Percentiles rank a stretch among this genome's conserved stretches.
Evolutionary conservation across 2,113 vertebrate genomes (phyloP).

Genomic region (Chascanopsetta lugubris): DNA sequence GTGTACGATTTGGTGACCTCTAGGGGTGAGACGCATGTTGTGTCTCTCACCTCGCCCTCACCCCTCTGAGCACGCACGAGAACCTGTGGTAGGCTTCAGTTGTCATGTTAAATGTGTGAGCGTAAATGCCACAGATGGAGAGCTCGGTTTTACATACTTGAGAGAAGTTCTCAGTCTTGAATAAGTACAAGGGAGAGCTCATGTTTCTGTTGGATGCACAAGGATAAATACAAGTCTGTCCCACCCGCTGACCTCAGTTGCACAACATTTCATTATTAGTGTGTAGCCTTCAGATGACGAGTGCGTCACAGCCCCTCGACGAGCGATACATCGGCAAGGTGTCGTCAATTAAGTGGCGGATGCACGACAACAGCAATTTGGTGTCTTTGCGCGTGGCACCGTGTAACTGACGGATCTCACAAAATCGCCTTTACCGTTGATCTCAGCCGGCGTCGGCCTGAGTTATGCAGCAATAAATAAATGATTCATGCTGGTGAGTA

Average conservation of each 20-base stretch:
- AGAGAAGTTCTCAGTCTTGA: too few species aligned
- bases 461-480: slow-evolving; percentile 64
- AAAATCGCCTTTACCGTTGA: slow-evolving; percentile 37
- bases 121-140: too few species aligned
- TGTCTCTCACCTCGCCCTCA: too few species aligned
- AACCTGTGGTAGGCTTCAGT: too few species aligned
- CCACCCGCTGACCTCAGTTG: background rate
- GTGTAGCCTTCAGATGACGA: slow-evolving; percentile 22
- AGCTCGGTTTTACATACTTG: too few species aligned
- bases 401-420: slow-evolving; percentile 56
- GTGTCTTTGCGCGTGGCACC: slow-evolving; percentile 33
- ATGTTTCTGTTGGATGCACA: too few species aligned
- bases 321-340: background rate
- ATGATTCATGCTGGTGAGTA: slow-evolving; percentile 47
- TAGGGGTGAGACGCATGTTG: too few species aligned
- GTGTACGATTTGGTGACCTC: too few species aligned
- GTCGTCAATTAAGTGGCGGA: slow-evolving; percentile 38
- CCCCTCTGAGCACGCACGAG: too few species aligned
- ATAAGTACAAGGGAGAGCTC: too few species aligned
- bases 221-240: too few species aligned
- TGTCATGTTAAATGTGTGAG: too few species aligned
- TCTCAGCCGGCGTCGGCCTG: slow-evolving; percentile 22
- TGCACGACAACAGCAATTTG: slow-evolving; percentile 7
- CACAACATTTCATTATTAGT: slow-evolving; percentile 2
- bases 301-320: slow-evolving; percentile 1